Evolutionary conservation across 2,888 invertebrate species (phyloP), one percentile per base, ranked within the genome.

Genomic region (Rhodophaea formosa): DNA sequence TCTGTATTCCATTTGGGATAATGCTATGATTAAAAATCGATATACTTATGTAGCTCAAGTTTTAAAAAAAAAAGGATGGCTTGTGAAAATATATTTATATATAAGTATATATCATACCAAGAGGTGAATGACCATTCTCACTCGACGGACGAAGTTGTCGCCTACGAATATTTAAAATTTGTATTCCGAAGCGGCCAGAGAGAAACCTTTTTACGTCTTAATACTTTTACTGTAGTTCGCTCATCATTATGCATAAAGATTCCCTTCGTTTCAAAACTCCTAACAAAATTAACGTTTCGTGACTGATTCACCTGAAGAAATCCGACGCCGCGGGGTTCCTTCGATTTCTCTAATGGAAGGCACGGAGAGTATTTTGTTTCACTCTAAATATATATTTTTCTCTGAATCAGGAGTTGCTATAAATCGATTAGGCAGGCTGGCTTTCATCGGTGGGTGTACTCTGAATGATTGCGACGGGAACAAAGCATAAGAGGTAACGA

Each of bases 381-480:
- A 70, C 73, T 73, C 76, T 75, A 79, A 80, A 81, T 77, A 71
- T 74, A 73, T 71, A 68, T 72, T 77, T 79, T 79, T 70, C 74
- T 68, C 62, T 63, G 76, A 76, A 77, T 74, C 74, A 64, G 68
- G 71, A 69, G 63, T 64, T 68, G 79, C 79, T 75, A 72, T 82
- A 85, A 86, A 86, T 86, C 84, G 84, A 86, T 86, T 86, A 82
- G 82, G 80, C 74, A 75, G 79, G 79, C 77, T 79, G 79, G 80
- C 75, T 86, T 84, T 87, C 80, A 71, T 72, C 78, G 75, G 77
- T 69, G 66, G 69, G 69, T 62, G 71, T 79, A 79, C 84, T 84
- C 74, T 64, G 70, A 65, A 70, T 78, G 77, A 85, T 86, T 84
- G 74, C 65, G 64, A 63, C 53, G 8, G 70, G 62, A 57, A 35